Evolutionary conservation across 2,888 invertebrate species (phyloP).

Genomic region (Electrophaes corylata): DNA sequence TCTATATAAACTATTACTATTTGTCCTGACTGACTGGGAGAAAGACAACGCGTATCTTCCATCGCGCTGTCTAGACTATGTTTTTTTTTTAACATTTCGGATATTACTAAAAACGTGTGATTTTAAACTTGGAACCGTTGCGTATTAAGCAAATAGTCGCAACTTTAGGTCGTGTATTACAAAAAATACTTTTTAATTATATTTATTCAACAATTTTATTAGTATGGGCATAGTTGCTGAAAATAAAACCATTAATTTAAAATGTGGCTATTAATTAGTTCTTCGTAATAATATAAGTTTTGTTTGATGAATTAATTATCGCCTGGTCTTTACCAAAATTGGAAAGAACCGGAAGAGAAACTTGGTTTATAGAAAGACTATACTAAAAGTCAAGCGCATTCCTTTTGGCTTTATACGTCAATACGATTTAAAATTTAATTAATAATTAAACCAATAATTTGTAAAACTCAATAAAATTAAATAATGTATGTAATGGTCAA

Average conservation of each 20-base stretch:
- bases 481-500: background rate
- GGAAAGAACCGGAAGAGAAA: background rate
- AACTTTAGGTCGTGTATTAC: conserved; percentile 10
- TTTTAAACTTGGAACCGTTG: too few relatives aligned
- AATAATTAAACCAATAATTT: background rate
- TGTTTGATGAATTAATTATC: conserved; percentile 18
- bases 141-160: background rate
- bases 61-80: too few relatives aligned
- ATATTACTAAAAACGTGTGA: too few relatives aligned
- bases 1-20: too few relatives aligned
- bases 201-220: conserved; percentile 17
- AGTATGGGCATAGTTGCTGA: conserved; percentile 19
- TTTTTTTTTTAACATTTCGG: too few relatives aligned
- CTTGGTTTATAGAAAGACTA: background rate
- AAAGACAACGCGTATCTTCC: too few relatives aligned
- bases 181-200: background rate
- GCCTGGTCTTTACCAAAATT: conserved; percentile 11
- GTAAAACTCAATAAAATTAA: background rate
- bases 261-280: conserved; percentile 25
- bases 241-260: conserved; percentile 26
- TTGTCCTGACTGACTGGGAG: too few relatives aligned
- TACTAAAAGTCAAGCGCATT: background rate
- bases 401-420: background rate
- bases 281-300: conserved; percentile 5
- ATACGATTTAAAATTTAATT: background rate